These are phyloP conservation scores for Zenarchopterus dispar DNA, from an alignment of 2,797 vertebrate species.

Conservation along the genomic window DNA sequence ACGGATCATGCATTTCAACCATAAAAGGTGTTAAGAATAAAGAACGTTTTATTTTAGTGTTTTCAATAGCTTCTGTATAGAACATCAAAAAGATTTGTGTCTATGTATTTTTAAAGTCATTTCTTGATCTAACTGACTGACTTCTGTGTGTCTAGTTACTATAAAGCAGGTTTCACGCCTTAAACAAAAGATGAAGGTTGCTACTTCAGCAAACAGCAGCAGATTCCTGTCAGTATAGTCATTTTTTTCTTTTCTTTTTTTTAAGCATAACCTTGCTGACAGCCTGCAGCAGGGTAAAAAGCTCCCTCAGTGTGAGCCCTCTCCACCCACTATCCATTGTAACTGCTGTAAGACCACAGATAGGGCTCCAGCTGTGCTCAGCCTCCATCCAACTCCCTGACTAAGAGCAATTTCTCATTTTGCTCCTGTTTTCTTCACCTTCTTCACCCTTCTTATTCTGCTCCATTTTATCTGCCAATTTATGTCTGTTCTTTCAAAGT, in stretches of 20 bases:
- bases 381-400: slow-evolving; percentile 19
- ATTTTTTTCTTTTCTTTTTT: slow-evolving; percentile 11
- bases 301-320: slow-evolving; percentile 40
- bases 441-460: neutral
- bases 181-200: slow-evolving; percentile 9
- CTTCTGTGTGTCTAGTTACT: neutral
- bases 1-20: no score
- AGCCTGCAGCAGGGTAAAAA: slow-evolving; percentile 29
- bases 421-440: slow-evolving; percentile 12
- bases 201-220: slow-evolving; percentile 24
- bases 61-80: no score
- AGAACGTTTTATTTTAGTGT: no score
- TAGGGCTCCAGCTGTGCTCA: slow-evolving; percentile 50
- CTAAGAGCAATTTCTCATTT: slow-evolving; percentile 21
- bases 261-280: slow-evolving; percentile 30
- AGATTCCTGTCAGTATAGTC: slow-evolving; percentile 27
- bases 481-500: no score
- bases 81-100: no score
- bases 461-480: no score
- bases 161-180: slow-evolving; percentile 4
- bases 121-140: neutral
- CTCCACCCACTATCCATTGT: slow-evolving; percentile 44
- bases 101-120: no score
- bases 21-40: no score
- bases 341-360: slow-evolving; percentile 43